Base-by-base conservation (phyloP, 2,113 vertebrate genomes). In the Lutjanus erythropterus region DNA sequence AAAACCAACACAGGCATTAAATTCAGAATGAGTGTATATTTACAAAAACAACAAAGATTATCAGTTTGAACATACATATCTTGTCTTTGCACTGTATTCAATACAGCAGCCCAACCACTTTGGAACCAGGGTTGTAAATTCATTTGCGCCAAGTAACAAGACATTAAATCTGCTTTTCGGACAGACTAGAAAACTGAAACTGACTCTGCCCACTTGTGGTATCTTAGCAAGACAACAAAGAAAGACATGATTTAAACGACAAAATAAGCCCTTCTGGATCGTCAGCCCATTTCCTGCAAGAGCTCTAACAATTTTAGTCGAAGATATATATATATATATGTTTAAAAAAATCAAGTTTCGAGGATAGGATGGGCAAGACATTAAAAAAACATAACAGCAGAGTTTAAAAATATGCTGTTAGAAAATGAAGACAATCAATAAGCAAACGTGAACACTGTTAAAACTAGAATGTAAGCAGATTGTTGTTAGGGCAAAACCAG, bases 351-450 rank as follows among this genome's bases (percentile, higher is more conserved):
- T 39, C 6, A 15, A 35, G 9, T 50, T n/a, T 35, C 25, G 21
- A 15, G n/a, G 42, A 1, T 37, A 12, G 41, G 6, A 41, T 39
- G n/a, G 19, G 29, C 0, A 3, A n/a, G 5, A 60, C 0, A 0
- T 46, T 44, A 3, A 10, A 12, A 60, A 60, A 25, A 23, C 21
- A 58, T 29, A 55, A 4, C 0, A 3, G n/a, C 21, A 39, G n/a
- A 23, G 15, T 12, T 52, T 35, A 16, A 37, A 42, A n/a, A 15
- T 16, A 46, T 18, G n/a, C 15, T 66, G 7, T 42, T 1, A 33
- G 6, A 35, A 31, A 31, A 41, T 53, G 3, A 29, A 23, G 27
- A 7, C 35, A 37, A n/a, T 9, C 37, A 39, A 58, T n/a, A 42
- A 7, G 25, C 3, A 47, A 19, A 60, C 12, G 39, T 5, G 12